Percentiles rank a stretch among this genome's conserved stretches.
These are phyloP conservation scores for Enteromius treurensis DNA, from an alignment of 2,797 vertebrate species.

Conservation along the genomic window DNA sequence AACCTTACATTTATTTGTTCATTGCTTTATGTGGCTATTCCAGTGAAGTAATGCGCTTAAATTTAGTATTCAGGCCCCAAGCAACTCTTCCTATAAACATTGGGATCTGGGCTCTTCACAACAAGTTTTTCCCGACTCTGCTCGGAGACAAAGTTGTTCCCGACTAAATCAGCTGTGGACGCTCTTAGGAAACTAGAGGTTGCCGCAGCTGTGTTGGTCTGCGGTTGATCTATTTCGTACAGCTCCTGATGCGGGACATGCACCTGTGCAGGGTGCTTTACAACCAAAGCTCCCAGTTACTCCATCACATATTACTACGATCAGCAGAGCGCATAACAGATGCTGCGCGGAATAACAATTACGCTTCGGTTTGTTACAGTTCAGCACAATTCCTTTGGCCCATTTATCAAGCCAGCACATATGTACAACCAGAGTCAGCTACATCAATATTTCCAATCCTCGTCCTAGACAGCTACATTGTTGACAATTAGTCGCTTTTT, in stretches of 20 bases:
- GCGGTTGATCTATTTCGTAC: slow-evolving; percentile 27
- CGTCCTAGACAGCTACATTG: slow-evolving; percentile 7
- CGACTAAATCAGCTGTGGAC: slow-evolving; percentile 27
- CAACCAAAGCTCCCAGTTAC: slow-evolving; percentile 20
- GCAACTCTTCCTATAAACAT: slow-evolving; percentile 25
- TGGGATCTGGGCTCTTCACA: background rate
- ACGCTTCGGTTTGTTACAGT: slow-evolving; percentile 50
- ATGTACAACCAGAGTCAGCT: slow-evolving; percentile 25
- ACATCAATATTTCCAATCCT: slow-evolving; percentile 36
- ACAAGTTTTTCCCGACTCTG: slow-evolving; percentile 7
- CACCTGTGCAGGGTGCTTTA: slow-evolving; percentile 46
- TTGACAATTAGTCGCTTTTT: slow-evolving; percentile 21
- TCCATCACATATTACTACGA: slow-evolving; percentile 46
- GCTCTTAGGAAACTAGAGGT: background rate
- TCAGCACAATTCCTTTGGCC: slow-evolving; percentile 47
- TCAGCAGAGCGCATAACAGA: slow-evolving; percentile 50
- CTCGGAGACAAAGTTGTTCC: slow-evolving; percentile 1
- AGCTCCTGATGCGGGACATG: slow-evolving; percentile 15
- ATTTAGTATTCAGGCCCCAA: slow-evolving; percentile 24
- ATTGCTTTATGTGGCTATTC: slow-evolving; percentile 58
- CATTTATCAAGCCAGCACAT: slow-evolving; percentile 43
- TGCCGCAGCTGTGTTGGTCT: background rate
- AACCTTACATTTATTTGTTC: slow-evolving; percentile 68
- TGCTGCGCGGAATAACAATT: slow-evolving; percentile 47
- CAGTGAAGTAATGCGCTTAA: slow-evolving; percentile 39